phyloP scores from a whole-genome alignment of 2,888 invertebrate species.

The Trachelus troglodyta region DNA sequence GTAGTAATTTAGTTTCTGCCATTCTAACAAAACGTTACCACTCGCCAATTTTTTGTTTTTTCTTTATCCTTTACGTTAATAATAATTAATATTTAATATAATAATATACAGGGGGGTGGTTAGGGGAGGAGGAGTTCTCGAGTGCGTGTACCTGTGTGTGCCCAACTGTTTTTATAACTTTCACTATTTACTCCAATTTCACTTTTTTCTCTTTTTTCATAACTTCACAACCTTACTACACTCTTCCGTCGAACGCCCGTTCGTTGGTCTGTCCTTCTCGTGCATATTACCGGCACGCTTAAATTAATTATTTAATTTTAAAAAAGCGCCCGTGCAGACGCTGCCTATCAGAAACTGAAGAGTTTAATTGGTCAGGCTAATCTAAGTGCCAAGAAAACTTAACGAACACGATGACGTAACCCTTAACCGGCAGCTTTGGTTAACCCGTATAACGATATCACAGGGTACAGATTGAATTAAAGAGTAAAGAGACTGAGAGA shows the following conservation, averaged over 20 bases:
- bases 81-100: slow-evolving; percentile 63
- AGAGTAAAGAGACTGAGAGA: no score
- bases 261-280: no score
- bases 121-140: slow-evolving; percentile 25
- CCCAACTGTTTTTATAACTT: neutral
- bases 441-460: slow-evolving; percentile 3
- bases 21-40: slow-evolving; percentile 65
- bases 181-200: neutral
- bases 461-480: no score
- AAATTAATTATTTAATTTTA: no score
- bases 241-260: no score
- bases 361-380: slow-evolving; percentile 20
- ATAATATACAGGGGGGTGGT: slow-evolving; percentile 59
- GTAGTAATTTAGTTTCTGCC: slow-evolving; percentile 65
- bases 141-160: neutral
- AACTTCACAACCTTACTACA: no score
- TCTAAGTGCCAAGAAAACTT: slow-evolving; percentile 12
- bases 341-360: slow-evolving; percentile 26
- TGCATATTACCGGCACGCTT: no score
- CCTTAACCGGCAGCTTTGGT: neutral
- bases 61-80: slow-evolving; percentile 53
- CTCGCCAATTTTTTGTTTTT: slow-evolving; percentile 49
- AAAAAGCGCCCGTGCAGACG: no score
- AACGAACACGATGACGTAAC: neutral
- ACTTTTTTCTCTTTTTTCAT: no score